Evolutionary conservation across 2,797 vertebrate species (phyloP).

Genomic region (Manis crassicaudata): DNA sequence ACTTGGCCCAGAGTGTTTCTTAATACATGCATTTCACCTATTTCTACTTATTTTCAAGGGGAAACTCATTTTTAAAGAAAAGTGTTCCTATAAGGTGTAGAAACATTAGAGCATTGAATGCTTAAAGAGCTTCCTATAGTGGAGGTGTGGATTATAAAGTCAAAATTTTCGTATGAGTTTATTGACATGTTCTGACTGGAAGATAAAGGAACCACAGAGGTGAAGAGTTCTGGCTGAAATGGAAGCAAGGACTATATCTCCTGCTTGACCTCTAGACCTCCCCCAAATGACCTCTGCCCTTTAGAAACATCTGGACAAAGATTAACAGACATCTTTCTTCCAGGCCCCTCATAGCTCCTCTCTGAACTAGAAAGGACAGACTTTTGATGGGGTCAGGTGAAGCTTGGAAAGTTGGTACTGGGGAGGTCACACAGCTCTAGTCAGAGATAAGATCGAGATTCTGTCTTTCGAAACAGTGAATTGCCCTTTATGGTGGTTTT

Average conservation of each 20-base stretch:
- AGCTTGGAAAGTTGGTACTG: neutral
- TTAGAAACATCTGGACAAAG: neutral
- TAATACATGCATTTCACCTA: neutral
- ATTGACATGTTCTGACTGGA: neutral
- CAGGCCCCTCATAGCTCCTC: neutral
- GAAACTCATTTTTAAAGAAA: constrained; percentile 2
- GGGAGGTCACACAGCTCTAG: neutral
- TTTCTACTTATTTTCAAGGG: constrained; percentile 1
- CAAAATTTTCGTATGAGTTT: neutral
- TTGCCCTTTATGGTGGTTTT: neutral
- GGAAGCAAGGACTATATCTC: neutral
- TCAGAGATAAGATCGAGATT: neutral
- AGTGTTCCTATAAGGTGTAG: neutral
- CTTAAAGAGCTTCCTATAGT: neutral
- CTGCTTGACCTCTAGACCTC: neutral
- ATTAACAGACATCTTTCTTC: neutral
- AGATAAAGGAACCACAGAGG: neutral
- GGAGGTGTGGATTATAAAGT: neutral
- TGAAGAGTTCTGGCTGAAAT: neutral
- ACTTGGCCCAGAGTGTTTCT: neutral
- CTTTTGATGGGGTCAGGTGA: neutral
- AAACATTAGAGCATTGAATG: neutral
- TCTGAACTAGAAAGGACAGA: neutral
- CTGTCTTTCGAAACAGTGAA: neutral
- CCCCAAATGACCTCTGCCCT: neutral